Evolutionary conservation across 1,140 invertebrate species (phyloP), one percentile per base, ranked within the genome.

Genomic region (Paraescarpia echinospica): DNA sequence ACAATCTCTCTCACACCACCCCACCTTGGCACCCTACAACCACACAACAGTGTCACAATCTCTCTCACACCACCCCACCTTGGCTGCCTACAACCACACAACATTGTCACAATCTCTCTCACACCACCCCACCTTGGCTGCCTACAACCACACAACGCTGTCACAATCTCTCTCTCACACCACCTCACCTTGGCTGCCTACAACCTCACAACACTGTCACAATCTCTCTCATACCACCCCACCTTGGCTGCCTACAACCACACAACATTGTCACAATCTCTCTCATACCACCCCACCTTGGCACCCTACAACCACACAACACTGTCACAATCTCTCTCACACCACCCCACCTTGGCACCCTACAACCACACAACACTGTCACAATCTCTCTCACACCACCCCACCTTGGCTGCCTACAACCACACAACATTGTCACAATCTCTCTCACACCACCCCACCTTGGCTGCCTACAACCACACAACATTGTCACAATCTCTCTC

Each of bases 231-330:
- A 18, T 41, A 41, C 41, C 33, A 35, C 33, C 41, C 35, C 34
- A 91, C 34, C 34, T 91, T 91, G 34, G 33, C 91, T 18, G 91
- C 91, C 48, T 91, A 22, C 34, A 90, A 90, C 4, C 59, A 77
- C 59, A 77, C 59, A 27, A 77, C 27, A 77, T 4, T 77, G 59
- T 77, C 27, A 77, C 59, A n/a, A n/a, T 91, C 91, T 51, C 34
- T 91, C 48, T 91, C 91, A 18, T 41, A 41, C 41, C 33, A 35
- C 33, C 41, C 35, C 34, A 91, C 34, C 34, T 91, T 91, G 34
- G 33, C 91, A 14, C 34, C 91, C 48, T 91, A 22, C 34, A 90
- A 90, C 4, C 59, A 77, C 59, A 77, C 59, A 27, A 77, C 27
- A 77, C 14, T 77, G 59, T 77, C 27, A 77, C 59, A n/a, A n/a